Evolutionary conservation across 2,888 invertebrate species (phyloP).

Genomic region (Eupithecia vulgata): DNA sequence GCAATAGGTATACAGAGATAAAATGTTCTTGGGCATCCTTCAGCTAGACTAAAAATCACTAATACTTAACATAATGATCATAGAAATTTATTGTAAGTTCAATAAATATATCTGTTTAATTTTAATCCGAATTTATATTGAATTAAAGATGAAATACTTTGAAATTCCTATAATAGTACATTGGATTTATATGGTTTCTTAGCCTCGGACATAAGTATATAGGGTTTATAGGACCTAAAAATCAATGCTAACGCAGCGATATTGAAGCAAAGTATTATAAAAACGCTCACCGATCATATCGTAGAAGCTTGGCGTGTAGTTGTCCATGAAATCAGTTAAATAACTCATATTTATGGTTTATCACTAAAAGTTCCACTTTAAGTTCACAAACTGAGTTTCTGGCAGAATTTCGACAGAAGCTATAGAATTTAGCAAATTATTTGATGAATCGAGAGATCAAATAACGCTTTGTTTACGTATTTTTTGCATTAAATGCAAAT

Average conservation of each 20-base stretch:
- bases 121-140: not conserved
- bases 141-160: not conserved
- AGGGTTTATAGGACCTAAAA: conserved; percentile 1
- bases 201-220: not conserved
- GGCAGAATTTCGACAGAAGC: not conserved
- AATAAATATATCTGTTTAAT: not conserved
- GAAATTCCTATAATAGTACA: not conserved
- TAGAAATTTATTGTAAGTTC: not conserved
- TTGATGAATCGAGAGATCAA: conserved; percentile 44
- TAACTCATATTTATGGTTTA: conserved; percentile 61
- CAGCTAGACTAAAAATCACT: not conserved
- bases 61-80: not conserved
- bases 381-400: conserved; percentile 10
- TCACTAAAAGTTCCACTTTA: conserved; percentile 3
- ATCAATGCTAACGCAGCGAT: conserved; percentile 5
- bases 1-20: not conserved
- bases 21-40: not conserved
- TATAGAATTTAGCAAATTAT: conserved; percentile 22
- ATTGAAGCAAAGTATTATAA: conserved; percentile 22
- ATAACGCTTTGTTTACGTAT: conserved; percentile 53
- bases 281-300: conserved; percentile 74
- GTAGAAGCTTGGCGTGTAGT: conserved; percentile 73
- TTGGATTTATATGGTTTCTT: not conserved
- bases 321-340: conserved; percentile 69
- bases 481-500: conserved; percentile 49